Evolutionary conservation across 2,113 vertebrate genomes (phyloP), one percentile per base, ranked within the genome.

Genomic region (Cephalopterus ornatus): DNA sequence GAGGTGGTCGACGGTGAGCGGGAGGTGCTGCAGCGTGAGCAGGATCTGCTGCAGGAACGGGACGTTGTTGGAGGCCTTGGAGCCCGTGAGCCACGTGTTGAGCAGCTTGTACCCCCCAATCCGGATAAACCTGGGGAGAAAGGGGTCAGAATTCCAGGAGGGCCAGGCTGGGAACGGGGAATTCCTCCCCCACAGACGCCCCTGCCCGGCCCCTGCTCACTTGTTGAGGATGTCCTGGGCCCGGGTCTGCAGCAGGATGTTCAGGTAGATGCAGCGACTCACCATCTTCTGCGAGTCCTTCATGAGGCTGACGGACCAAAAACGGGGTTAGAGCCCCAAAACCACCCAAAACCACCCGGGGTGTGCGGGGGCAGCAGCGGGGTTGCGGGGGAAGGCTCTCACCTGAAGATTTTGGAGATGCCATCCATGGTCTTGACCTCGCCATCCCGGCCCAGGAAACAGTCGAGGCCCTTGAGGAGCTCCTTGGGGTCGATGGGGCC

Each of bases 211-310:
- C 23, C 23, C 47, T 24, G 1, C 39, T 19, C 3, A 59, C 99
- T 99, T 98, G 83, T 98, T 98, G 5, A 99, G 97, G 75, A 99
- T 93, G 82, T 99, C 99, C 3, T 98, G 98, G 13, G 99, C 98
- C 5, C 98, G 98, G 3, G 99, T 99, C 97, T 99, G 99, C 83
- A 99, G 98, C n/a, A 99, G 93, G 92, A 99, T 99, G 96, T 99
- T 99, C 89, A 99, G 97, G 96, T 99, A 99, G 91, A 99, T 99
- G 89, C 99, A 99, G n/a, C 99, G 98, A 88, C 99, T 99, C 96
- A 99, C 99, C 98, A 99, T 98, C 98, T 99, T 99, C 76, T 98
- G 98, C 0, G 99, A 99, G 26, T 99, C 99, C 96, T 99, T 99
- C 99, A 99, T 99, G 7, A 99, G 96, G 93, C 99, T 99, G 42